phyloP scores from a whole-genome alignment of 2,888 invertebrate genomes.

The Ceramica pisi region DNA sequence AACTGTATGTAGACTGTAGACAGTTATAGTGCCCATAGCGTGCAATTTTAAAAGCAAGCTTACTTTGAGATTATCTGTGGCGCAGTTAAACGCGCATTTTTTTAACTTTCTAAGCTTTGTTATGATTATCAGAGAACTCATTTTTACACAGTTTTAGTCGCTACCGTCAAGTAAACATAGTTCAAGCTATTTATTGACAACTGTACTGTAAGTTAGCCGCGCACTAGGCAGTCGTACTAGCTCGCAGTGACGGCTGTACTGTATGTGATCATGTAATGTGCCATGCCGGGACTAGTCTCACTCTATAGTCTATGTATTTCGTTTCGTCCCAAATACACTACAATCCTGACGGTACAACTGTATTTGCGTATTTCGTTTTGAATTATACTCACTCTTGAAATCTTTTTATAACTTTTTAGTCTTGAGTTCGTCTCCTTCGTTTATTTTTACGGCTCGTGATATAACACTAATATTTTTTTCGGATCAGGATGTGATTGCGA shows the following conservation, averaged over 20 bases:
- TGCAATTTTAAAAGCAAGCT: constrained; percentile 16
- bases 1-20: constrained; percentile 20
- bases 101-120: not conserved
- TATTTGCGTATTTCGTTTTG: constrained; percentile 35
- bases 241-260: not conserved
- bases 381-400: constrained; percentile 12
- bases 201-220: not conserved
- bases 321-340: constrained; percentile 3
- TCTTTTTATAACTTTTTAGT: not conserved
- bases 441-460: not conserved
- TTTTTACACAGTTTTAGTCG: not conserved
- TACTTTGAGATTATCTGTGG: constrained; percentile 33
- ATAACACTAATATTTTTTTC: not conserved
- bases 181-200: not conserved
- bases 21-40: not conserved
- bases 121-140: not conserved
- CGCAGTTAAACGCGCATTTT: constrained; percentile 7
- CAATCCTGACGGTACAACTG: constrained; percentile 8
- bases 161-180: not conserved
- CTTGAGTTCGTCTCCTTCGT: constrained; percentile 10
- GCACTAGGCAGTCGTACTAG: not conserved
- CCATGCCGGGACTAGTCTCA: constrained; percentile 52
- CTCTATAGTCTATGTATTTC: constrained; percentile 13
- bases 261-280: constrained; percentile 13
- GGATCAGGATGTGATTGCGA: not conserved